These are phyloP conservation scores for Eledone cirrhosa DNA, from an alignment of 2,888 invertebrate species.

Conservation along the genomic window DNA sequence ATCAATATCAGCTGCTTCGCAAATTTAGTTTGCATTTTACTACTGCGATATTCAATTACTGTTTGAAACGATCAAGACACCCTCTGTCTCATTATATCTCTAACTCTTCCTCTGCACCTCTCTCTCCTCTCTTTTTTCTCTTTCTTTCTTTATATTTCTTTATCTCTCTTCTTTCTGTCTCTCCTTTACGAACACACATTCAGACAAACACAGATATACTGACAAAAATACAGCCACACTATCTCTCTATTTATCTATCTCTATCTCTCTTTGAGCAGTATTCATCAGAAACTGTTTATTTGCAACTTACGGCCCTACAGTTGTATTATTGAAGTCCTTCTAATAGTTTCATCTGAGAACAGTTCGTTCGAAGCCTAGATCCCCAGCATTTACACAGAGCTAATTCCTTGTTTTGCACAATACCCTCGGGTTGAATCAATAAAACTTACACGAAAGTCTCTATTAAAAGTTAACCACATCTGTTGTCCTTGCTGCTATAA, in stretches of 20 bases:
- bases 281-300: conserved; percentile 22
- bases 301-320: conserved; percentile 15
- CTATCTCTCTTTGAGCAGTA: background rate
- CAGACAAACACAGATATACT: too few species aligned
- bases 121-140: too few species aligned
- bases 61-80: conserved; percentile 10
- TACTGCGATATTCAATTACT: conserved; percentile 23
- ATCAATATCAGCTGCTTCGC: conserved; percentile 23
- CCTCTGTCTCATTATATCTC: too few species aligned
- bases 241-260: too few species aligned
- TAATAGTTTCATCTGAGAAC: too few species aligned
- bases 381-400: conserved; percentile 1
- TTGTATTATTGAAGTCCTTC: too few species aligned
- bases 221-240: too few species aligned
- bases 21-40: conserved; percentile 18
- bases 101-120: too few species aligned
- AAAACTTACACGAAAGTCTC: conserved; percentile 2
- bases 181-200: too few species aligned
- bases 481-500: conserved; percentile 3
- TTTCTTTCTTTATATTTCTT: too few species aligned
- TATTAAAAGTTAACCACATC: conserved; percentile 21
- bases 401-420: conserved; percentile 21
- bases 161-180: too few species aligned
- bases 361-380: too few species aligned
- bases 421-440: conserved; percentile 19